Evolutionary conservation across 92 coral and sea anemone species (phyloP).

Genomic region (Plumapathes pennacea): DNA sequence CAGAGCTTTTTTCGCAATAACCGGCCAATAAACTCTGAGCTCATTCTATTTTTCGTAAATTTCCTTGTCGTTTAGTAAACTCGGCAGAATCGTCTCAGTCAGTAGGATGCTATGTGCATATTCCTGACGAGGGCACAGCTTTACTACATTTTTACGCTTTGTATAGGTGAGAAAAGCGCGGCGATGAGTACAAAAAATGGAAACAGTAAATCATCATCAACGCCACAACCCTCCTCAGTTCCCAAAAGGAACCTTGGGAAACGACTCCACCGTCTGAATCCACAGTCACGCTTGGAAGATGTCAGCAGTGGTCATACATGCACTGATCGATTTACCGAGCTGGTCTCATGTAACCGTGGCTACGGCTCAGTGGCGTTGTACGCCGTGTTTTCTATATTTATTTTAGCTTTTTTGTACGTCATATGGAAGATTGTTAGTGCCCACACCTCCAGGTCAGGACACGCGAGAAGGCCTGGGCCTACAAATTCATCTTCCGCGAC

Average conservation of each 20-base stretch:
- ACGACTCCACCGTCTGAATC: slow-evolving; percentile 23
- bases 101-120: too few species aligned
- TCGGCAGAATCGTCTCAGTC: too few species aligned
- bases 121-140: too few species aligned
- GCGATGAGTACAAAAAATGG: too few species aligned
- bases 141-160: too few species aligned
- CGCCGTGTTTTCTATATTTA: slow-evolving; percentile 70
- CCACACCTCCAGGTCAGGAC: slow-evolving; percentile 70
- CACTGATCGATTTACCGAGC: slow-evolving; percentile 68
- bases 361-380: slow-evolving; percentile 92
- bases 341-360: slow-evolving; percentile 85
- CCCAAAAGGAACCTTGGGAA: slow-evolving; percentile 55
- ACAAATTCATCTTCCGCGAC: slow-evolving; percentile 37
- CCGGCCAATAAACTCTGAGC: too few species aligned
- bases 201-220: too few species aligned
- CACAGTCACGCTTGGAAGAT: slow-evolving; percentile 20
- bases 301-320: slow-evolving; percentile 53
- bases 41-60: too few species aligned
- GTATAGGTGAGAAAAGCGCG: too few species aligned
- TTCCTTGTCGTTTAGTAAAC: too few species aligned
- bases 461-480: slow-evolving; percentile 71
- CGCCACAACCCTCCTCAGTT: too few species aligned
- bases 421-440: slow-evolving; percentile 95
- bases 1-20: too few species aligned
- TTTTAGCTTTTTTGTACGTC: slow-evolving; percentile 74